Evolutionary conservation across 2,888 invertebrate species (phyloP).

Genomic region (Shargacucullia verbasci): DNA sequence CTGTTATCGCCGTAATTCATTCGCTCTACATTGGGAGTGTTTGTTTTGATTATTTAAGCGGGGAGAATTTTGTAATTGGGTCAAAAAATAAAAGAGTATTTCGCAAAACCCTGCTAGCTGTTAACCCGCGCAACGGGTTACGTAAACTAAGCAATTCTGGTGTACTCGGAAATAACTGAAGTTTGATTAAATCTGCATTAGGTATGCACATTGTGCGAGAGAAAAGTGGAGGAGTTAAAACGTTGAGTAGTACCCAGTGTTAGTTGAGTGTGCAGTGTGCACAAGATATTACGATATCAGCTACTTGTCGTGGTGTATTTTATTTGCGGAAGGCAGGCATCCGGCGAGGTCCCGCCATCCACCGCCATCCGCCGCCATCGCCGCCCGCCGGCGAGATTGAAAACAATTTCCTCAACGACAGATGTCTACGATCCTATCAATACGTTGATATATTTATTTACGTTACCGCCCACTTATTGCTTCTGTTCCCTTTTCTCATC

Average conservation of each 20-base stretch:
- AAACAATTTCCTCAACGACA: slow-evolving; percentile 58
- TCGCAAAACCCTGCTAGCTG: not conserved
- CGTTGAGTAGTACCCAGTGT: too few species aligned
- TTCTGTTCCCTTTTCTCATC: slow-evolving; percentile 28
- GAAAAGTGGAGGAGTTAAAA: not conserved
- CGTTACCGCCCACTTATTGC: slow-evolving; percentile 40
- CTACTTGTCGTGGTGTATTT: slow-evolving; percentile 39
- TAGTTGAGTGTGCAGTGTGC: slow-evolving; percentile 8
- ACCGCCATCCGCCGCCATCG: slow-evolving; percentile 26
- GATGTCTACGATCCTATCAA: slow-evolving; percentile 48
- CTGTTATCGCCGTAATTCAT: slow-evolving; percentile 47
- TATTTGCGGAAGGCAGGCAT: slow-evolving; percentile 54
- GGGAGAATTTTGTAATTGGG: slow-evolving; percentile 21
- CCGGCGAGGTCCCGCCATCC: slow-evolving; percentile 32
- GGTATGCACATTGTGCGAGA: not conserved
- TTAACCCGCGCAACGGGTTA: slow-evolving; percentile 7
- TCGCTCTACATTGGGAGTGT: slow-evolving; percentile 32
- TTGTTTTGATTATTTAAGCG: slow-evolving; percentile 50
- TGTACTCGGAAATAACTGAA: too few species aligned
- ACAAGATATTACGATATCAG: slow-evolving; percentile 23
- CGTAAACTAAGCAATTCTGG: slow-evolving; percentile 1
- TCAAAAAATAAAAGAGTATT: slow-evolving; percentile 9
- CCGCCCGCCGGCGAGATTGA: slow-evolving; percentile 39
- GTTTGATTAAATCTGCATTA: slow-evolving; percentile 8
- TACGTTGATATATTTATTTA: slow-evolving; percentile 48